Conservation (phyloP, 2,888 invertebrate species). For the Charanyca ferruginea region DNA sequence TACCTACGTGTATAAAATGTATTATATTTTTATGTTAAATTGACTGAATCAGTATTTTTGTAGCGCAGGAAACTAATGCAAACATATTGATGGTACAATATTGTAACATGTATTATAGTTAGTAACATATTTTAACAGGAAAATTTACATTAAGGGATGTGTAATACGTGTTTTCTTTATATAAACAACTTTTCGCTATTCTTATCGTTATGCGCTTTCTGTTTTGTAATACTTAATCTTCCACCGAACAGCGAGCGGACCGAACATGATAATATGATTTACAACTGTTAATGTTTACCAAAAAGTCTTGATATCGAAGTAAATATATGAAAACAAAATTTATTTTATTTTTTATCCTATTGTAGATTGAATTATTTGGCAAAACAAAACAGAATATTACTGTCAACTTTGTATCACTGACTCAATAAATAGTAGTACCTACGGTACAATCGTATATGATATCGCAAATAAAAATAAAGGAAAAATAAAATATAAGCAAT, state of each 20-base stretch:
- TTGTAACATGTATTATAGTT: slow-evolving; percentile 30
- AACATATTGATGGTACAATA: slow-evolving; percentile 37
- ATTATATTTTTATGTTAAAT: slow-evolving; percentile 52
- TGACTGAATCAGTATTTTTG: slow-evolving; percentile 65
- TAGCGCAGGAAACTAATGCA: slow-evolving; percentile 51
- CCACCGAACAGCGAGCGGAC: slow-evolving; percentile 25
- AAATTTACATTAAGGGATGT: slow-evolving; percentile 42
- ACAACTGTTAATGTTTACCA: slow-evolving; percentile 59
- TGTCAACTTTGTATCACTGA: background rate
- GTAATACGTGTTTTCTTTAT: slow-evolving; percentile 36
- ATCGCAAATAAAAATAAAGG: background rate
- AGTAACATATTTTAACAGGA: slow-evolving; percentile 47
- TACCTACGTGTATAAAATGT: slow-evolving; percentile 45
- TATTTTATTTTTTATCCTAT: too few species aligned
- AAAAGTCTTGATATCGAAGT: slow-evolving; percentile 55
- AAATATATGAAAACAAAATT: slow-evolving; percentile 46
- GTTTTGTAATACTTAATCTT: slow-evolving; percentile 18
- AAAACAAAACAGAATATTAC: background rate
- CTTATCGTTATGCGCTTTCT: slow-evolving; percentile 34
- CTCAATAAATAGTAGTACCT: background rate
- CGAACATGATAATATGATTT: slow-evolving; percentile 46
- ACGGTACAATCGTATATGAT: too few species aligned
- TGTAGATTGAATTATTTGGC: background rate
- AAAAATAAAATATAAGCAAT: slow-evolving; percentile 39
- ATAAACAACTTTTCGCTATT: slow-evolving; percentile 21